These are phyloP conservation scores for Cotesia vestalis DNA, from an alignment of 1,140 invertebrate species.

Conservation along the genomic window DNA sequence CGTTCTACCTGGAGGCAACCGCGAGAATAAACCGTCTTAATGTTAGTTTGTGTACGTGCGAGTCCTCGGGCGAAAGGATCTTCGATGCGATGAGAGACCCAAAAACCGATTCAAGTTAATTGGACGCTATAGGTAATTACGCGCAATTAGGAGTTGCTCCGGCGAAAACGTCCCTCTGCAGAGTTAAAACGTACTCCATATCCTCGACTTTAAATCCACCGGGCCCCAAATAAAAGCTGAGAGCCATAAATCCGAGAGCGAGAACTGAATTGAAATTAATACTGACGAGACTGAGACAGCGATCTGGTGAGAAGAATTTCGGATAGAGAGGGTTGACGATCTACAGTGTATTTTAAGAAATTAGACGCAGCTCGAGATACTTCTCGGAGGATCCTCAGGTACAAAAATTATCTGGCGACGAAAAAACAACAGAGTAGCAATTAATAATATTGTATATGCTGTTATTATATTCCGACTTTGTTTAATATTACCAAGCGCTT, in stretches of 20 bases:
- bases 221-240: background rate
- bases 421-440: constrained; percentile 63
- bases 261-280: too few relatives aligned
- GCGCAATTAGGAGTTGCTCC: constrained; percentile 59
- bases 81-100: constrained; percentile 38
- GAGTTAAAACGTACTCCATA: too few relatives aligned
- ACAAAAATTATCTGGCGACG: constrained; percentile 63
- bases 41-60: constrained; percentile 19
- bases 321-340: constrained; percentile 16
- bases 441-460: constrained; percentile 51
- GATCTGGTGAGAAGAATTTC: constrained; percentile 3
- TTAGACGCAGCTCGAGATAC: too few relatives aligned
- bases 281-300: background rate
- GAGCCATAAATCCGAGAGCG: constrained; percentile 41
- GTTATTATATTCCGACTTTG: too few relatives aligned
- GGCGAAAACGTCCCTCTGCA: constrained; percentile 25
- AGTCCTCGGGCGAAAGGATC: constrained; percentile 40
- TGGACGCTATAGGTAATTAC: constrained; percentile 59
- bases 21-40: too few relatives aligned
- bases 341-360: too few relatives aligned
- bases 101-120: constrained; percentile 51
- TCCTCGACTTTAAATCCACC: too few relatives aligned
- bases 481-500: too few relatives aligned
- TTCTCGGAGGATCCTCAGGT: constrained; percentile 24
- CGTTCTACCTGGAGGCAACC: constrained; percentile 10